Base-by-base conservation (phyloP, 53 echinoderm and acorn worm species). In the Paelopatides confundens region DNA sequence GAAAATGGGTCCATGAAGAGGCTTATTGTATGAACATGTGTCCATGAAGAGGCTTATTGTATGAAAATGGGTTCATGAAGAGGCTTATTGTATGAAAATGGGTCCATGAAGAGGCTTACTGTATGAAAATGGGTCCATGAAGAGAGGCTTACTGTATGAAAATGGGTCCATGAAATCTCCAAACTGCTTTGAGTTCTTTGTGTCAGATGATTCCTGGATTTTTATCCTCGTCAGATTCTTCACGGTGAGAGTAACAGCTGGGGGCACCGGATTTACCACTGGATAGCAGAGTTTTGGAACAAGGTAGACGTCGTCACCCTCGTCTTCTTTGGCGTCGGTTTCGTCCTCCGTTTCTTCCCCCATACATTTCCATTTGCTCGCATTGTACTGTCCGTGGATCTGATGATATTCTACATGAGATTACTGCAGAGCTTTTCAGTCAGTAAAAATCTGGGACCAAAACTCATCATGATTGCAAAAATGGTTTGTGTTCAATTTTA, bases 391-490 rank as follows among this genome's bases (percentile, higher is more conserved):
- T 82, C 96, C 13, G 17, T 96, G 10, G 94, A 96, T 53, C 91
- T 96, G 21, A 81, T 91, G 82, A 85, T 93, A n/a, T 96, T 93
- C 88, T 96, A 89, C 66, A 66, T 96, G 31, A 90, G 96, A 4
- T 34, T 95, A 31, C 91, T 96, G 10, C 95, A 95, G 27, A 91
- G 89, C 46, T 96, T 96, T 64, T 95, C 93, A 34, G 79, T 96
- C 85, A 91, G 90, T 86, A 89, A 91, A 65, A 91, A 96, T 43
- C 85, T 96, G 9, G 96, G 96, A 46, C 96, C 96, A 6, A 96
- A 96, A 71, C 93, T 96, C 76, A 95, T 96, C 64, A 96, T 96
- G 96, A 96, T 96, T n/a, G 91, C 89, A 18, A 89, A 82, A 69
- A 96, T 96, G 96, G 96, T 93, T 33, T 54, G 90, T 48, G 1